Percentiles rank a stretch among this genome's conserved stretches.
These are phyloP conservation scores for Minunthozetes semirufus DNA, from an alignment of 2,888 invertebrate genomes.

Conservation along the genomic window DNA sequence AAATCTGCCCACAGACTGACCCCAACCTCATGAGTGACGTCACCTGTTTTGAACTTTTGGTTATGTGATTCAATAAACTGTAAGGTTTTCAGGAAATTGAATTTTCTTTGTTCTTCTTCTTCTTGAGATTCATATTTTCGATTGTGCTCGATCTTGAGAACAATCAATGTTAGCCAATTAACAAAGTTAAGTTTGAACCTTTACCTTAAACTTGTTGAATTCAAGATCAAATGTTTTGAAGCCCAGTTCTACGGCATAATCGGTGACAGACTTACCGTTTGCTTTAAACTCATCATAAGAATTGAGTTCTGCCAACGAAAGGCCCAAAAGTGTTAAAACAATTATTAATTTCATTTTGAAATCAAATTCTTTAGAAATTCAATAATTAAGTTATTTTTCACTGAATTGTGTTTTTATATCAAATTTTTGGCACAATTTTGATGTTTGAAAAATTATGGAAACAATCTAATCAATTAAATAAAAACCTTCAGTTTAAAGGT, in stretches of 20 bases:
- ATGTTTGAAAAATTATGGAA: too few relatives aligned
- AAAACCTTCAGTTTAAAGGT: too few relatives aligned
- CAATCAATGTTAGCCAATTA: too few relatives aligned
- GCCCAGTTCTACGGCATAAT: neutral
- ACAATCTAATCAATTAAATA: too few relatives aligned
- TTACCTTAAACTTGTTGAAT: neutral
- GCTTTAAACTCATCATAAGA: neutral
- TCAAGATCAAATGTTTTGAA: neutral
- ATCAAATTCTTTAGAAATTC: neutral
- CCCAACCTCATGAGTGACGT: neutral
- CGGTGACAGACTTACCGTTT: neutral
- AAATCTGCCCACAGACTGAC: neutral
- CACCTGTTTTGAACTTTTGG: neutral
- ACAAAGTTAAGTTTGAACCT: too few relatives aligned
- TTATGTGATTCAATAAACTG: neutral
- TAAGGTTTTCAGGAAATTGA: neutral
- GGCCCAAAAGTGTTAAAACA: neutral
- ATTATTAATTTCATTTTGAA: neutral
- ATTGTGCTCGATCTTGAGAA: too few relatives aligned
- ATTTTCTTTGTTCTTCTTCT: neutral
- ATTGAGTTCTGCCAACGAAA: neutral
- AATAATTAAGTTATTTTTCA: neutral
- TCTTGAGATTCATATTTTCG: too few relatives aligned
- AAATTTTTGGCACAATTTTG: too few relatives aligned
- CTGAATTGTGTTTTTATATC: too few relatives aligned